These are phyloP conservation scores for Proisotoma minuta DNA, from an alignment of 2,888 invertebrate species.

Conservation along the genomic window DNA sequence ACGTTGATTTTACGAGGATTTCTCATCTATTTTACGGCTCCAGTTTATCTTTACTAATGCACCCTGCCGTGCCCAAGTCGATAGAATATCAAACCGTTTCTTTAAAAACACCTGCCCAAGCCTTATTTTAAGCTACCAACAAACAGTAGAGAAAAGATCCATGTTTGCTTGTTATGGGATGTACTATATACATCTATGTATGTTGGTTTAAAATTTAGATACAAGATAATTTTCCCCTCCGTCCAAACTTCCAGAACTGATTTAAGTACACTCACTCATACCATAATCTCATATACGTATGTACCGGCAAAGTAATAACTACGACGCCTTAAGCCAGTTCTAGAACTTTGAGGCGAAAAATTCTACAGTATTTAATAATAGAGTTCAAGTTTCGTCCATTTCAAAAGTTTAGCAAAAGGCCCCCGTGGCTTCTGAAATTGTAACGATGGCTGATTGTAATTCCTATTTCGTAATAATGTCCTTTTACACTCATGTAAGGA, in stretches of 20 bases:
- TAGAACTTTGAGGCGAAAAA: neutral
- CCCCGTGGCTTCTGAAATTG: neutral
- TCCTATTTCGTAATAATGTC: too few relatives aligned
- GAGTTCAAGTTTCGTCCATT: neutral
- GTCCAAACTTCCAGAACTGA: too few relatives aligned
- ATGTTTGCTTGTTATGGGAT: neutral
- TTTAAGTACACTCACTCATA: too few relatives aligned
- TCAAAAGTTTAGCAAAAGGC: conserved; percentile 1
- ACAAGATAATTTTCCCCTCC: conserved; percentile 5
- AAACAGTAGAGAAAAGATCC: too few relatives aligned
- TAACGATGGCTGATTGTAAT: too few relatives aligned
- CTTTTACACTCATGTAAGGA: too few relatives aligned
- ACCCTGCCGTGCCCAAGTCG: conserved; percentile 8
- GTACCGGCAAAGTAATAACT: too few relatives aligned
- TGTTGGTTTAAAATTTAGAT: neutral
- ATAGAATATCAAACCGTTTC: conserved; percentile 16
- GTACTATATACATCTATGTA: neutral
- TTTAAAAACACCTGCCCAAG: conserved; percentile 13
- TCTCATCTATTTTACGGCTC: conserved; percentile 13
- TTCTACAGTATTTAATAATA: neutral
- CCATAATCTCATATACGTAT: too few relatives aligned
- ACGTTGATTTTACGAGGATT: conserved; percentile 5
- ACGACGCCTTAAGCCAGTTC: too few relatives aligned
- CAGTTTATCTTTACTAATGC: conserved; percentile 16
- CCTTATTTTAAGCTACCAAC: conserved; percentile 1